These are phyloP conservation scores for Sorex araneus DNA, from an alignment of 2,113 vertebrate genomes.

Conservation along the genomic window DNA sequence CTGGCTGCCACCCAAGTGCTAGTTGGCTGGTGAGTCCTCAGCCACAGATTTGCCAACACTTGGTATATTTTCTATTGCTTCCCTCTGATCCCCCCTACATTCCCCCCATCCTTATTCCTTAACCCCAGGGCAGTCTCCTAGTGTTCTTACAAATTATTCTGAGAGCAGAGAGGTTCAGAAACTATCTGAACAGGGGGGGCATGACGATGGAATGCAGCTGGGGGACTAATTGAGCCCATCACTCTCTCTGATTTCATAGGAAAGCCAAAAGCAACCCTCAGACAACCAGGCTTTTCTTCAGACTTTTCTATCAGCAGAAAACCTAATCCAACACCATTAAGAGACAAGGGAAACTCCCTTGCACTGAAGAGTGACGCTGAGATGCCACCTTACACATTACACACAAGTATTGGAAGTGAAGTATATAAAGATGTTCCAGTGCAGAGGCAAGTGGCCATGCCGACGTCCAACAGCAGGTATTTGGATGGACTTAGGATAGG, in stretches of 20 bases:
- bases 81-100: not conserved
- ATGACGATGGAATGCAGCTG: not conserved
- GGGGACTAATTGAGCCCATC: constrained; percentile 10
- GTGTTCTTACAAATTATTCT: not conserved
- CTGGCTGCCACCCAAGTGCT: not conserved
- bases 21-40: not conserved
- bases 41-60: not conserved
- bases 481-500: constrained; percentile 15
- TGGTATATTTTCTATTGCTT: not conserved
- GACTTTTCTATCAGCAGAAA: constrained; percentile 80
- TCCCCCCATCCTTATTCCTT: no score
- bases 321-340: constrained; percentile 68
- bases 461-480: constrained; percentile 76
- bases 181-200: not conserved
- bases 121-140: not conserved
- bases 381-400: constrained; percentile 66
- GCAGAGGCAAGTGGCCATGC: constrained; percentile 84
- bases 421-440: constrained; percentile 77
- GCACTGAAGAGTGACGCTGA: constrained; percentile 81
- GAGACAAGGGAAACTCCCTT: constrained; percentile 73
- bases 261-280: constrained; percentile 92
- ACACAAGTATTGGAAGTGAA: constrained; percentile 82
- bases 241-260: constrained; percentile 86
- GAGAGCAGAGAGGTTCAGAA: constrained; percentile 6
- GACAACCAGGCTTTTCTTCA: constrained; percentile 90